Base-by-base conservation (phyloP, 2,113 vertebrate genomes). In the Oryzias woworae region DNA sequence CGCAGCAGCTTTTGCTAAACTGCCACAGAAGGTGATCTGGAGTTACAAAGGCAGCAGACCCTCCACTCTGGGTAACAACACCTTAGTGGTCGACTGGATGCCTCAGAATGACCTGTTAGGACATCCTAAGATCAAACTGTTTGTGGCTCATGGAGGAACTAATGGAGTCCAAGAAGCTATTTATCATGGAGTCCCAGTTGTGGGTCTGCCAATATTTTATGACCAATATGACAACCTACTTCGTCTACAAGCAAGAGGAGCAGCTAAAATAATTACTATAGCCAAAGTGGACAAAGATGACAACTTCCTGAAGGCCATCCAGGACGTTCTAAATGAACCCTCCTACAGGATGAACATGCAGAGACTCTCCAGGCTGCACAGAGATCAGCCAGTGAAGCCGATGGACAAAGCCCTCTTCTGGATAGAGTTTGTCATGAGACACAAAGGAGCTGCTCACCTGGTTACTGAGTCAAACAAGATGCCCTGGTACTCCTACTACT, bases 11-110 rank as follows among this genome's bases (percentile, higher is more conserved):
- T 89, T 93, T 41, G 85, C 92, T 14, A 78, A 84, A 53, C 66
- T 93, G 2, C 89, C 88, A 3, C 91, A 93, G 62, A 91, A 84
- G 66, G 86, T 93, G 0, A 91, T 93, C 60, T 92, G 91, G 90
- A 86, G 77, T 43, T 66, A 91, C 53, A 69, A 71, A 46, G 87
- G 90, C 0, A 53, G 46, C 5, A 78, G 12, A 1, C 90, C 89
- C 4, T 23, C 62, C 2, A 66, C 58, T 55, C 55, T 92, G 47
- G 89, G 90, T 5, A 87, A 87, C 68, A 92, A 92, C 75, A 92
- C 90, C 43, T 61, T 88, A 13, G 3, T 92, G 3, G 78, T 88
- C 0, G 78, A 90, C 28, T 93, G 91, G 91, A 70, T 92, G 59
- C 90, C 88, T 0, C 92, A 93, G 72, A 92, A 88, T n/a, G 90